Base-by-base conservation (phyloP, 53 echinoderm and acorn worm species). In the Mesocentrotus franciscanus region DNA sequence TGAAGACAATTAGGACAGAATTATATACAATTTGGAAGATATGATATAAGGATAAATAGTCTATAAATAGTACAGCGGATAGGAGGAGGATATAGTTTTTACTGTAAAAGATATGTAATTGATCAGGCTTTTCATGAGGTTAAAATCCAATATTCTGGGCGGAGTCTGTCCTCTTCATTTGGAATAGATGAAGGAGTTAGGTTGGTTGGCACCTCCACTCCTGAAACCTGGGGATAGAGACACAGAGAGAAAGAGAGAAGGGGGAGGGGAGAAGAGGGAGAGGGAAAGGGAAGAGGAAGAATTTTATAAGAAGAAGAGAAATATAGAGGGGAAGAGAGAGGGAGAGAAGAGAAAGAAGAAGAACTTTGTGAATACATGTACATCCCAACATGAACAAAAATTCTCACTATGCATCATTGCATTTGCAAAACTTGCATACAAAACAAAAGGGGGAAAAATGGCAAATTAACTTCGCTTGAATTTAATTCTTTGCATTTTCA, bases 151-250 rank as follows among this genome's bases (percentile, higher is more conserved):
- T 58, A 2, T 36, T 20, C 81, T 87, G 87, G 87, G 87, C n/a
- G 8, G 29, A 14, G 26, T 15, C 9, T 4, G 57, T 57, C 58
- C 10, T 58, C 57, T 58, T 87, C 87, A 87, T 14, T 87, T 87
- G 56, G 57, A 58, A 39, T 87, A 87, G 59, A 57, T 87, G 87
- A n/a, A 87, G 14, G 56, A 57, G n/a, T 87, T 87, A 57, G 87
- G 87, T 13, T 87, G 87, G 87, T 87, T 10, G 11, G 87, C 87
- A n/a, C 87, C 87, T 10, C 87, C 87, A 58, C 87, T 87, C 58
- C 87, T 87, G 58, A 57, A 87, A n/a, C 87, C 87, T 87, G 87
- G 33, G 36, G 42, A 3, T 87, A 84, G 8, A 7, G 22, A 8
- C 6, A 22, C 2, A 27, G 22, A 9, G 49, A 87, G 8, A 34